Evolutionary conservation across 2,113 vertebrate species (phyloP).

Genomic region (Ceuthmochares aereus): DNA sequence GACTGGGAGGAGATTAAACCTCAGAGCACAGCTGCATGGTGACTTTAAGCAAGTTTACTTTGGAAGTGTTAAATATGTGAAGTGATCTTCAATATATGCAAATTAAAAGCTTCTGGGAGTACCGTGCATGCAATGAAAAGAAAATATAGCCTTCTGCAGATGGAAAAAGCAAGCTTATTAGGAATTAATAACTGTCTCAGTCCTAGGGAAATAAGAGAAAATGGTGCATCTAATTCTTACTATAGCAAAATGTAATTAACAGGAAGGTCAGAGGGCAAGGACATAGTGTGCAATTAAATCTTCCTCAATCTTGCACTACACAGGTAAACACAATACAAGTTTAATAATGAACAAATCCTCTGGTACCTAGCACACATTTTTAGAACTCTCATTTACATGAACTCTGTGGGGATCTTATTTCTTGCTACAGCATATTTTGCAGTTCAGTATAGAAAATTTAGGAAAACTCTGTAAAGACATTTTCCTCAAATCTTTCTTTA

Average conservation of each 20-base stretch:
- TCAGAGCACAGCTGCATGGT: background rate
- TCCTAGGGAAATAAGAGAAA: constrained; percentile 65
- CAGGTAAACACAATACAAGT: constrained; percentile 49
- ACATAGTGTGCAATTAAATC: constrained; percentile 57
- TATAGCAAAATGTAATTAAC: constrained; percentile 59
- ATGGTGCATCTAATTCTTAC: constrained; percentile 48
- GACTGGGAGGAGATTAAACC: background rate
- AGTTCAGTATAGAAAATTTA: constrained; percentile 41
- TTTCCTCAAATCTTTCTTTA: constrained; percentile 24
- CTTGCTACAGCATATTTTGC: background rate
- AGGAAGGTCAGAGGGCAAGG: constrained; percentile 66
- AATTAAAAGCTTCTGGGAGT: constrained; percentile 64
- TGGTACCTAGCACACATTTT: constrained; percentile 40
- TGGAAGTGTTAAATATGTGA: constrained; percentile 49
- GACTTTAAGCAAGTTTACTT: constrained; percentile 37
- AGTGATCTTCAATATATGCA: constrained; percentile 57
- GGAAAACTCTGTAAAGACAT: background rate
- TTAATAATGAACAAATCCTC: constrained; percentile 66
- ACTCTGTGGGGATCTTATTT: constrained; percentile 21
- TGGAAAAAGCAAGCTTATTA: constrained; percentile 62
- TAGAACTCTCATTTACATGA: constrained; percentile 46
- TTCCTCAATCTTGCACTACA: constrained; percentile 29
- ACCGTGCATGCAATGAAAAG: constrained; percentile 19
- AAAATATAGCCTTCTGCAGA: constrained; percentile 53
- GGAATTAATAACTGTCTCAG: constrained; percentile 48